phyloP scores from a whole-genome alignment of 1,140 invertebrate genomes.

The Scaptodrosophila lebanonensis region DNA sequence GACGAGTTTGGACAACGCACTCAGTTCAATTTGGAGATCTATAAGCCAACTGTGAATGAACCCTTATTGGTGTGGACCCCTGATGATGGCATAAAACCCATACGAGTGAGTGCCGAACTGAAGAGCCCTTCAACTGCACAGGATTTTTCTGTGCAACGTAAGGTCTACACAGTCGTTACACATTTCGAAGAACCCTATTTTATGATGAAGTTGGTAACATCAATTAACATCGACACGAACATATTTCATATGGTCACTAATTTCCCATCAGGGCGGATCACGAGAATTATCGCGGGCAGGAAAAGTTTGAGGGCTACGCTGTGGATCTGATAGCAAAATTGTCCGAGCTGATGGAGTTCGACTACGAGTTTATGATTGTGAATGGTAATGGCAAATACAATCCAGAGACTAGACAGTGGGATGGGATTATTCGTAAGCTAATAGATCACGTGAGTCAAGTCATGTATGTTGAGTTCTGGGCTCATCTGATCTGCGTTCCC shows the following conservation, averaged over 20 bases:
- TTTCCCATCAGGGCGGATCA: slow-evolving; percentile 39
- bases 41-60: slow-evolving; percentile 77
- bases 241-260: too few relatives aligned
- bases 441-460: slow-evolving; percentile 83
- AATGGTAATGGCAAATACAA: slow-evolving; percentile 84
- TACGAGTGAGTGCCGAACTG: slow-evolving; percentile 30
- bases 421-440: slow-evolving; percentile 89
- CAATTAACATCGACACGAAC: neutral
- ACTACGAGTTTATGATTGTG: slow-evolving; percentile 85
- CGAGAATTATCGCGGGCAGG: slow-evolving; percentile 76
- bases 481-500: slow-evolving; percentile 5
- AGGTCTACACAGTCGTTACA: slow-evolving; percentile 58
- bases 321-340: slow-evolving; percentile 86
- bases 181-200: slow-evolving; percentile 69
- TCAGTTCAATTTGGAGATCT: slow-evolving; percentile 86
- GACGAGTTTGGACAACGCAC: slow-evolving; percentile 83
- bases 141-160: slow-evolving; percentile 60
- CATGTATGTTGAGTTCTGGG: neutral
- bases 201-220: slow-evolving; percentile 60
- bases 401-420: slow-evolving; percentile 85
- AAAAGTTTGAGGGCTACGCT: slow-evolving; percentile 85
- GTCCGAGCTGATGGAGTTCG: slow-evolving; percentile 83
- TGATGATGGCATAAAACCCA: slow-evolving; percentile 41
- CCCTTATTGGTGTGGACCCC: slow-evolving; percentile 65
- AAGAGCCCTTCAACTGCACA: slow-evolving; percentile 25